Evolutionary conservation across 2,888 invertebrate species (phyloP).

Genomic region (Antheraea yamamai): DNA sequence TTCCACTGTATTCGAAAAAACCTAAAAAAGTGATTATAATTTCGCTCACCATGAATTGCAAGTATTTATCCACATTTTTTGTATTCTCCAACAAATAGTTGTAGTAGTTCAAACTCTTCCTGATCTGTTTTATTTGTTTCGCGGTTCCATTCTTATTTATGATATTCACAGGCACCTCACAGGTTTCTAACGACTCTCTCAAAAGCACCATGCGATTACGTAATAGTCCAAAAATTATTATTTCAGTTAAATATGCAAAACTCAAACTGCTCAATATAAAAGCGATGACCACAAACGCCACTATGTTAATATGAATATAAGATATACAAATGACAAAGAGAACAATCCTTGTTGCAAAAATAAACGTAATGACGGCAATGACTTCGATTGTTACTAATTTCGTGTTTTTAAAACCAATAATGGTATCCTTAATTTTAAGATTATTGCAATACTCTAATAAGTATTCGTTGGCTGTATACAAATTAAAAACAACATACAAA

Average conservation of each 20-base stretch:
- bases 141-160: conserved; percentile 11
- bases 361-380: not conserved
- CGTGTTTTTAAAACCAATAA: too few relatives aligned
- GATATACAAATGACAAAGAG: not conserved
- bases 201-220: not conserved
- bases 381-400: not conserved
- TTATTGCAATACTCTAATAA: too few relatives aligned
- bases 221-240: conserved; percentile 11
- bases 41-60: not conserved
- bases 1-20: too few relatives aligned
- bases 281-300: not conserved
- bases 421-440: too few relatives aligned
- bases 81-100: conserved; percentile 24
- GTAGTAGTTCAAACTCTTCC: conserved; percentile 28
- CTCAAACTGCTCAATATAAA: not conserved
- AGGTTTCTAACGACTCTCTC: conserved; percentile 18
- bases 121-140: conserved; percentile 17
- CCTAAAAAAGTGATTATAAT: too few relatives aligned
- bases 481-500: too few relatives aligned
- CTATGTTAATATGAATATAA: not conserved
- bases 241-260: not conserved
- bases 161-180: conserved; percentile 22
- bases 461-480: too few relatives aligned
- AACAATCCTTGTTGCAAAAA: not conserved
- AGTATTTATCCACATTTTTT: not conserved